Percentiles rank a stretch among this genome's conserved stretches.
phyloP scores from a whole-genome alignment of 64 coral and sea anemone genomes.

The Trachythela sp. region DNA sequence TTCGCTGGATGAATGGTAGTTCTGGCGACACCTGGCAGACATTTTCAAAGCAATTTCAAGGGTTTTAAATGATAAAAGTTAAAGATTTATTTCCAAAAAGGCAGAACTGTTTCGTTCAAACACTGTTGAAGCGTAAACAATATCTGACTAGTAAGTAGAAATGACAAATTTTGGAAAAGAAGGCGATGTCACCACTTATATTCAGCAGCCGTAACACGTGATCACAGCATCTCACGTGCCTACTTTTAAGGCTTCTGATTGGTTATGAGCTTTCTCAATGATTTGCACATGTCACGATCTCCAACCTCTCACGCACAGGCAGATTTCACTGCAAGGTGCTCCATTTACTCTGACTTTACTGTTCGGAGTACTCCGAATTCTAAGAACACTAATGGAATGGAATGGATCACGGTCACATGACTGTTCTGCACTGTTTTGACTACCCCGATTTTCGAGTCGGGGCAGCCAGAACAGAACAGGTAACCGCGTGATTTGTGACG shows the following conservation, averaged over 20 bases:
- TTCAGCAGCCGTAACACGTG: background rate
- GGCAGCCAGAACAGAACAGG: no score
- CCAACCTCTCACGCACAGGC: no score
- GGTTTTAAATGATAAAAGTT: conserved; percentile 26
- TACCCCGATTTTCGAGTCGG: no score
- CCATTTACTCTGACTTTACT: no score
- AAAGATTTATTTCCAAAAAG: background rate
- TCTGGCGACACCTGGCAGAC: conserved; percentile 69
- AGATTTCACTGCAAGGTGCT: no score
- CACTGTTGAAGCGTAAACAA: conserved; percentile 99
- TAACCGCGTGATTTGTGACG: no score
- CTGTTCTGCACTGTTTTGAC: no score
- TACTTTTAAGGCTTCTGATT: background rate
- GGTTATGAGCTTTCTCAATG: no score
- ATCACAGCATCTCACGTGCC: background rate
- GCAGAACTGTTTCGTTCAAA: conserved; percentile 74
- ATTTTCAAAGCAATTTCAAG: conserved; percentile 44
- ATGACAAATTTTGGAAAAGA: background rate
- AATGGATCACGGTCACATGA: no score
- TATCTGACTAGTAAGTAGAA: conserved; percentile 17
- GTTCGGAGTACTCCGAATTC: no score
- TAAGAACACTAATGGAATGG: no score
- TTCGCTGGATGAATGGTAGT: conserved; percentile 80
- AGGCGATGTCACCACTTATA: background rate
- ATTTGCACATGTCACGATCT: no score